Evolutionary conservation across 2,888 invertebrate species (phyloP), one percentile per base, ranked within the genome.

Genomic region (Minunthozetes semirufus): DNA sequence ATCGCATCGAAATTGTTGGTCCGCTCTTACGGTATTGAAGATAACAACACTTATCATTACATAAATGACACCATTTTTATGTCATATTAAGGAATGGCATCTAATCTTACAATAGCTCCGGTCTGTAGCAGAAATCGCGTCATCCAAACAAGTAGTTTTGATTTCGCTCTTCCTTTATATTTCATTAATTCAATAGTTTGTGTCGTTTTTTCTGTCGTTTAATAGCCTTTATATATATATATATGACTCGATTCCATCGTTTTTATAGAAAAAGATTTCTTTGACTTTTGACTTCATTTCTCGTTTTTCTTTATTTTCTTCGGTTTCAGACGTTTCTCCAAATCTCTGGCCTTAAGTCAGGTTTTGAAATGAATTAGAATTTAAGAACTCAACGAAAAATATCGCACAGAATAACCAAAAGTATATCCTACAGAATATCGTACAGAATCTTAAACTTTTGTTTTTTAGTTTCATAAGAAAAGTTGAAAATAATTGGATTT

Each of bases 31-130:
- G 63, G n/a, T 63, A 63, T 63, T 56, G n/a, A 33, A 53, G 63
- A 63, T 63, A 63, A 63, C 17, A 38, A 63, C 59, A 59, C 63
- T 63, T 63, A 63, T 63, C 63, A 63, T 63, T 63, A 63, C 63
- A 63, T 63, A 63, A 63, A 63, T 63, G 63, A 38, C 63, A 63
- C 19, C n/a, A n/a, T 33, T 63, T 63, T 63, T 15, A 63, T 63
- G 63, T 63, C 63, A 63, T 63, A 17, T 15, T 63, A 63, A 33
- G 29, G 33, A 63, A 33, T n/a, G 17, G 38, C 11, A 33, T 63
- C 19, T 17, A 63, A 63, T 17, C 38, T 33, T 33, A 38, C 33
- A 17, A 63, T 1, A 22, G 56, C 56, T 56, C 19, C 25, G 56
- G 2, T 56, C 56, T 29, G 2, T 17, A 63, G 33, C 27, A 42